Conservation (phyloP, 2,888 invertebrate species). For the Hyles lineata region DNA sequence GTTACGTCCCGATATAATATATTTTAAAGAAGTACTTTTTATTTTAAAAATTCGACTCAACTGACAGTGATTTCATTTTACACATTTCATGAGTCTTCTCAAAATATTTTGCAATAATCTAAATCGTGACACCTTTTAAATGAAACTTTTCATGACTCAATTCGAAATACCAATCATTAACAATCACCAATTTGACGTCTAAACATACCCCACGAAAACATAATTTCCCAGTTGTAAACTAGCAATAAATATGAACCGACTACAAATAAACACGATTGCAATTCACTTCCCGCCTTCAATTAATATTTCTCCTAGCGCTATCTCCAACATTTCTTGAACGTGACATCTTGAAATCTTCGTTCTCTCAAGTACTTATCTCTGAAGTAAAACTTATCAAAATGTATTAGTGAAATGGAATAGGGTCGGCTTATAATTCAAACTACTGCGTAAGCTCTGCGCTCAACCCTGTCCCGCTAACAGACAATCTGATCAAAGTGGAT, state of each 20-base stretch:
- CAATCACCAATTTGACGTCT: background rate
- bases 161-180: too few relatives aligned
- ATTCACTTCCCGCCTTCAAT: background rate
- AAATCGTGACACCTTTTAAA: too few relatives aligned
- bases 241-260: background rate
- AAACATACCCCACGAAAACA: background rate
- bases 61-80: too few relatives aligned
- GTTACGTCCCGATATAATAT: too few relatives aligned
- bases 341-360: background rate
- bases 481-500: background rate
- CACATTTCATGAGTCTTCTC: too few relatives aligned
- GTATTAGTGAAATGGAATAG: background rate
- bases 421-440: background rate
- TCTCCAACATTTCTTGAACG: background rate
- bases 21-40: too few relatives aligned
- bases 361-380: background rate
- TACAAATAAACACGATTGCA: background rate
- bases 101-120: too few relatives aligned
- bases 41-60: too few relatives aligned
- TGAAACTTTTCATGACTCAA: too few relatives aligned
- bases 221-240: background rate
- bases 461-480: background rate
- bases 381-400: background rate
- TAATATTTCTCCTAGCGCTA: background rate
- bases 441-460: background rate